phyloP scores from a whole-genome alignment of 2,888 invertebrate genomes.

The Mythimna albipuncta region DNA sequence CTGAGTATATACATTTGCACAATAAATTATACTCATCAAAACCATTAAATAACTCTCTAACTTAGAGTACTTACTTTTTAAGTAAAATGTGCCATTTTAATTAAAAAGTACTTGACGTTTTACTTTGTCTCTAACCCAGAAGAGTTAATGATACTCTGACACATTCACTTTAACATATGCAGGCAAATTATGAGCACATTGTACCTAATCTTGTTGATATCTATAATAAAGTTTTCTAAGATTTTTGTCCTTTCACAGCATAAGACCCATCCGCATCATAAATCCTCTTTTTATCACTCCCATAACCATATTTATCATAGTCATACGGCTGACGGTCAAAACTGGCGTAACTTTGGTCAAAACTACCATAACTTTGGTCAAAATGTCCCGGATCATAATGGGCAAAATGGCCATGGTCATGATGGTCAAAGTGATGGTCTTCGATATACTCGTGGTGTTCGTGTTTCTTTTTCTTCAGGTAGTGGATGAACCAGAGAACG shows the following conservation, averaged over 20 bases:
- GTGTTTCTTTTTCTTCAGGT: constrained; percentile 79
- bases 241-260: constrained; percentile 72
- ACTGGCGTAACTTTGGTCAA: constrained; percentile 46
- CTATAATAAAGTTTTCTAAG: not conserved
- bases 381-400: constrained; percentile 56
- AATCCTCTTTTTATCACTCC: constrained; percentile 66
- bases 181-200: not conserved
- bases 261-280: constrained; percentile 87
- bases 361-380: constrained; percentile 40
- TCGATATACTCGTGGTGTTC: constrained; percentile 77
- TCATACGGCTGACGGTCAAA: constrained; percentile 50
- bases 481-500: constrained; percentile 83
- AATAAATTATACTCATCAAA: no score
- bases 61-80: no score
- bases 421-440: constrained; percentile 71
- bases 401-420: constrained; percentile 56
- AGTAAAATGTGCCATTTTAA: no score
- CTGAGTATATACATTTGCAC: no score
- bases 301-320: constrained; percentile 45
- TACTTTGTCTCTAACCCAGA: no score
- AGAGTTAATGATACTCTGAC: no score
- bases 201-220: not conserved
- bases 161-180: no score
- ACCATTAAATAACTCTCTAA: no score
- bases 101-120: no score